A percentile compares a stretch with the other conserved stretches of the same genome.
phyloP scores from a whole-genome alignment of 2,113 vertebrate species.

The Oxyura jamaicensis region DNA sequence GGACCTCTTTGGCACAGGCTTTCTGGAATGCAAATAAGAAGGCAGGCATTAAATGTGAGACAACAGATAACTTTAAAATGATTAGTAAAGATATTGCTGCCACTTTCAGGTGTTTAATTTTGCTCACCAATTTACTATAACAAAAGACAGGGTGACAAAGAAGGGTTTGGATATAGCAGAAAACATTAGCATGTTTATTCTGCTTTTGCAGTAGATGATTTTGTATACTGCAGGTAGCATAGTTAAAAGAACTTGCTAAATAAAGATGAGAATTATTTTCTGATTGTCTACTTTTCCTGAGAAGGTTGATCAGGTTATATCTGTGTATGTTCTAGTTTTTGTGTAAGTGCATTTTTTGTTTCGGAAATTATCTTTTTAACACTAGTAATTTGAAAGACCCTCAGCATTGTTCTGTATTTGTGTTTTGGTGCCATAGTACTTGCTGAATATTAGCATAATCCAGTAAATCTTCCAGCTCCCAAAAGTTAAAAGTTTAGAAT shows the following conservation, averaged over 20 bases:
- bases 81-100: background rate
- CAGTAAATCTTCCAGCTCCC: background rate
- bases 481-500: background rate
- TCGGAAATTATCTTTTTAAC: background rate
- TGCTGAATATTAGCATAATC: background rate
- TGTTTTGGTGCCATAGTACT: background rate
- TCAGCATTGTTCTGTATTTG: background rate
- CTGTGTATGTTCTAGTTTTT: background rate
- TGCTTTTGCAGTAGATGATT: background rate
- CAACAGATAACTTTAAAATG: background rate
- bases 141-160: background rate
- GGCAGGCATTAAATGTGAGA: background rate
- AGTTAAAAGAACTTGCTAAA: background rate
- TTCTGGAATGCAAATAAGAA: slow-evolving; percentile 41
- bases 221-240: background rate
- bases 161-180: background rate
- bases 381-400: background rate
- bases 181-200: background rate
- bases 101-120: slow-evolving; percentile 39
- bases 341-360: background rate
- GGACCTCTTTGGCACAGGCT: background rate
- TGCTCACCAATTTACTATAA: background rate
- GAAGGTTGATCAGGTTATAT: background rate
- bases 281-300: background rate
- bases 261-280: background rate